A percentile compares a stretch with the other conserved stretches of the same genome.
Evolutionary conservation across 2,113 vertebrate species (phyloP).

Genomic region (Lagenorhynchus albirostris): DNA sequence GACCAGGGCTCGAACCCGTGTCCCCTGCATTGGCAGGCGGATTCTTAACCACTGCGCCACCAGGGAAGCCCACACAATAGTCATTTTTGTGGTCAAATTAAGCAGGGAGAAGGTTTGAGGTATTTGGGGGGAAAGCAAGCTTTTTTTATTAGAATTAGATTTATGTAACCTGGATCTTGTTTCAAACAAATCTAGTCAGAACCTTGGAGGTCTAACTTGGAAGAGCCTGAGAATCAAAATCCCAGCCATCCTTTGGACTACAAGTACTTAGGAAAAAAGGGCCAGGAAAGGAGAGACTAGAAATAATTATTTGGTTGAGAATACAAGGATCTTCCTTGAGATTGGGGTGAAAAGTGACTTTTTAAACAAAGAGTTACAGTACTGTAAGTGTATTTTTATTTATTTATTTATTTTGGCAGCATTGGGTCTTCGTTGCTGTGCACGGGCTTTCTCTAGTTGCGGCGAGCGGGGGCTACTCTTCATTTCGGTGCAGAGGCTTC

Average conservation of each 20-base stretch:
- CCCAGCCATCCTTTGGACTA: conserved; percentile 12
- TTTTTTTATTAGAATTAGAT: conserved; percentile 50
- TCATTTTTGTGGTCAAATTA: conserved; percentile 23
- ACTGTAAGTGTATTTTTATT: not conserved
- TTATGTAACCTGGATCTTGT: conserved; percentile 31
- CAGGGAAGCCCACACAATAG: not conserved
- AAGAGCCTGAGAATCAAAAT: conserved; percentile 46
- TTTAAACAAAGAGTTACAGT: conserved; percentile 6
- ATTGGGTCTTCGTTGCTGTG: too few species aligned
- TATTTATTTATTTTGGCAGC: too few species aligned
- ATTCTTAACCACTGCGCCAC: too few species aligned
- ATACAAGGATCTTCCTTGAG: not conserved
- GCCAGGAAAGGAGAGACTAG: not conserved
- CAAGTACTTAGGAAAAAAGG: not conserved
- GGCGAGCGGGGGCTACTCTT: too few species aligned
- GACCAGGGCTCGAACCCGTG: too few species aligned
- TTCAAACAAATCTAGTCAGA: conserved; percentile 46
- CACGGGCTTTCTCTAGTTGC: too few species aligned
- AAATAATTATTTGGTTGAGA: not conserved
- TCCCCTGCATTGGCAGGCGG: too few species aligned
- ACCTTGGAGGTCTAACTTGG: not conserved
- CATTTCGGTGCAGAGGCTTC: too few species aligned
- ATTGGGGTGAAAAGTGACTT: not conserved
- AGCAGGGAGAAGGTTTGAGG: conserved; percentile 26
- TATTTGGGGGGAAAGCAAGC: not conserved